Percentiles rank a stretch among this genome's conserved stretches.
Conservation (phyloP, 2,113 vertebrate species). For the Todiramphus chloris region DNA sequence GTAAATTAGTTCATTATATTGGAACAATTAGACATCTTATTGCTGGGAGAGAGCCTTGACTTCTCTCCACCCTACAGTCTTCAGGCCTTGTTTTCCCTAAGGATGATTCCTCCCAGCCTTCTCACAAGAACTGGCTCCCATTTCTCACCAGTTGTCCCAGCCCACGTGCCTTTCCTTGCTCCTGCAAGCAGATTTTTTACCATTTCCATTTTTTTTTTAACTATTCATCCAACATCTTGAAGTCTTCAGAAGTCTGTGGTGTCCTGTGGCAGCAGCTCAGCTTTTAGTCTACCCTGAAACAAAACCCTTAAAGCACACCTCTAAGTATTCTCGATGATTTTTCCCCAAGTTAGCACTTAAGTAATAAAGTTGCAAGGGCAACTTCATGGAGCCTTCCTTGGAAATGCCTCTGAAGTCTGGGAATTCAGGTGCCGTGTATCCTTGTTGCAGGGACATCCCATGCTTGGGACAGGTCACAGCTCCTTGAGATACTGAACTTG, state of each 20-base stretch:
- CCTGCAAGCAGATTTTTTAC: fast-evolving
- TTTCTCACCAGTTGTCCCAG: background rate
- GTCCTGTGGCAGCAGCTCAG: background rate
- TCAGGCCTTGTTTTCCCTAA: fast-evolving
- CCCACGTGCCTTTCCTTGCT: background rate
- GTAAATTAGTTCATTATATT: background rate
- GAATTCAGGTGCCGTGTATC: background rate
- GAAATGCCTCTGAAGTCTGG: background rate
- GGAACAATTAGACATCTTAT: background rate
- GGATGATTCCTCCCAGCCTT: background rate
- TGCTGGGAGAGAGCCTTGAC: background rate
- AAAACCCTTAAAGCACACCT: background rate
- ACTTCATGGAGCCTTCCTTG: background rate
- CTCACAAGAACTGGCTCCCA: background rate
- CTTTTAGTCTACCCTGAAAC: background rate
- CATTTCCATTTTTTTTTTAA: background rate
- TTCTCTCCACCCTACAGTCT: background rate
- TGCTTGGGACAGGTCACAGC: background rate
- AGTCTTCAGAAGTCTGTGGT: background rate
- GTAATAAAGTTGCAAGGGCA: background rate
- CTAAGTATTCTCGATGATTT: background rate
- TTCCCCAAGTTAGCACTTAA: background rate
- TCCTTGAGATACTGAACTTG: background rate
- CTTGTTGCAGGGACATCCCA: background rate
- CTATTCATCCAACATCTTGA: background rate